Evolutionary conservation across 2,888 invertebrate species (phyloP), one percentile per base, ranked within the genome.

Genomic region (Acleris literana): DNA sequence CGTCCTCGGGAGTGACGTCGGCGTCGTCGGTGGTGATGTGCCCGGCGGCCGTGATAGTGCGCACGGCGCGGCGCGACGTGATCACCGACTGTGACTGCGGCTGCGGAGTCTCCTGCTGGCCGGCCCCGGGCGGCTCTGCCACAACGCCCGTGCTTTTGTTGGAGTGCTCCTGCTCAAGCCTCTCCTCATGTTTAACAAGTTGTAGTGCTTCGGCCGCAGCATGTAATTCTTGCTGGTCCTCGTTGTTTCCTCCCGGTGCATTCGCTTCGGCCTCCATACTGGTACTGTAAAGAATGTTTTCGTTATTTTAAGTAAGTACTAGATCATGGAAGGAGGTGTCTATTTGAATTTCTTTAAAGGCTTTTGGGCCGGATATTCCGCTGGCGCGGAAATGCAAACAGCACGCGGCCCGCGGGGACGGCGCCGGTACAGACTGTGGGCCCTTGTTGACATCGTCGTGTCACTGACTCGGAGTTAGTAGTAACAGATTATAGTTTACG

Each of bases 31-130:
- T 86, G 43, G 92, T 94, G 68, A 94, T 94, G 77, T 94, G 94
- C 3, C 94, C 94, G 52, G 94, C 91, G 11, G 94, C 90, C 22
- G 94, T 94, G 75, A 94, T 94, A 39, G 94, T 94, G 57, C 94
- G 89, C 57, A 94, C 88, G 69, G 92, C 90, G 63, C 94, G 91
- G 11, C 94, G 90, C 33, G 93, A 87, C 13, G 94, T 94, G 78
- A 94, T 94, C 20, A 94, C 94, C 17, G 91, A 88, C 66, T 84
- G 86, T n/a, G 79, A 76, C 64, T 81, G 85, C 57, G 89, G 86
- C 72, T 68, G 91, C n/a, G 78, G 80, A 5, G 78, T 74, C 16
- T 69, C 72, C 7, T 72, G 70, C 71, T 88, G 85, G 22, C 88
- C 90, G 59, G 88, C 89, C 5, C 87, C 89, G n/a, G 90, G 79